Evolutionary conservation across 2,888 invertebrate species (phyloP).

Genomic region (Pristionchus mayeri): DNA sequence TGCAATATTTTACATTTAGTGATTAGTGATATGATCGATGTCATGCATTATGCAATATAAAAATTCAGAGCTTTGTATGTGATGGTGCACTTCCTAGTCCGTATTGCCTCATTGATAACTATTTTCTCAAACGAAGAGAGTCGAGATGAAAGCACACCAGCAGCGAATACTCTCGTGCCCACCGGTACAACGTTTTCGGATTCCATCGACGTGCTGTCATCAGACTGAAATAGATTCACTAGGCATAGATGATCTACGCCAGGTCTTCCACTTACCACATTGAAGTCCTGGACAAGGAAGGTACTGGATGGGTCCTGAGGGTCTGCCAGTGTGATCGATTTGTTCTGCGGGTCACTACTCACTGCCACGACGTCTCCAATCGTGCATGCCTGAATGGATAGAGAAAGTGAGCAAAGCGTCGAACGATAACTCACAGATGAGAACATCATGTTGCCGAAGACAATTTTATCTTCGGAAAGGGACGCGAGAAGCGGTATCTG

Average conservation of each 20-base stretch:
- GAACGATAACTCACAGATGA: background rate
- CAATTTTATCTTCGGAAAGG: slow-evolving; percentile 24
- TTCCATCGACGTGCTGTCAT: background rate
- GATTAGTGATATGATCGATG: background rate
- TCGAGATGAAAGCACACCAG: background rate
- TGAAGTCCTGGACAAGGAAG: slow-evolving; percentile 16
- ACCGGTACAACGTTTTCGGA: background rate
- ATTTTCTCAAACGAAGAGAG: too few relatives aligned
- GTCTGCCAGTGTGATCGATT: background rate
- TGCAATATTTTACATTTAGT: background rate
- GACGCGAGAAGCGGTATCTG: slow-evolving; percentile 1
- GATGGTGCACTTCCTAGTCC: too few relatives aligned
- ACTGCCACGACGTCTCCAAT: slow-evolving; percentile 44
- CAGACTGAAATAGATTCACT: slow-evolving; percentile 34
- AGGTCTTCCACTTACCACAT: background rate
- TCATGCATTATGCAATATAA: too few relatives aligned
- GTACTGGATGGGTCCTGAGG: slow-evolving; percentile 16
- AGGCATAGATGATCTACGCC: background rate
- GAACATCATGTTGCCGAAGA: slow-evolving; percentile 25
- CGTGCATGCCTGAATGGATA: slow-evolving; percentile 3
- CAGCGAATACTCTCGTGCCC: slow-evolving; percentile 19
- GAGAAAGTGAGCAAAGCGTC: background rate
- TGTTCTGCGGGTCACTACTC: background rate
- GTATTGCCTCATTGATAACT: too few relatives aligned
- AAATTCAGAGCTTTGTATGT: too few relatives aligned